Percentiles rank a stretch among this genome's conserved stretches.
Conservation (phyloP, 2,888 invertebrate species). For the Nipponacmea schrenckii region DNA sequence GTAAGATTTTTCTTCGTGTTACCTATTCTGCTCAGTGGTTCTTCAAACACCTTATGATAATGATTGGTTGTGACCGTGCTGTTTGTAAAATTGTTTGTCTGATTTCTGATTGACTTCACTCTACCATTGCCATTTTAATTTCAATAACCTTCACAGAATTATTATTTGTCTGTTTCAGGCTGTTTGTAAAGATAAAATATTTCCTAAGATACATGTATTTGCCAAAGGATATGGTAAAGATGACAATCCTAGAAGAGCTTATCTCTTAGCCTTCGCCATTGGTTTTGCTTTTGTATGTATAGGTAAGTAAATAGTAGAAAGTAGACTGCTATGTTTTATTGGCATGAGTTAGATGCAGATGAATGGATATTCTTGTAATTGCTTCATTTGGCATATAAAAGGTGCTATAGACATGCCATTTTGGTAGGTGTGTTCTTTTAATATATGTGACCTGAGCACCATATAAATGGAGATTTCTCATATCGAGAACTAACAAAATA, state of each 20-base stretch:
- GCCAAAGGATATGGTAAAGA: conserved; percentile 75
- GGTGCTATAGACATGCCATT: too few species aligned
- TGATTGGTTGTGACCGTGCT: background rate
- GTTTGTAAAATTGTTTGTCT: background rate
- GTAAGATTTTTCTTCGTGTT: conserved; percentile 42
- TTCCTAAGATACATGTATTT: conserved; percentile 89
- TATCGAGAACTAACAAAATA: too few species aligned
- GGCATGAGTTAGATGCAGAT: too few species aligned
- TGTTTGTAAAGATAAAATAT: conserved; percentile 91
- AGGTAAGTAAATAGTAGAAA: conserved; percentile 72
- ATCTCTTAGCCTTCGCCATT: conserved; percentile 89
- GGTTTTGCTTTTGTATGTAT: conserved; percentile 87
- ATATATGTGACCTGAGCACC: too few species aligned
- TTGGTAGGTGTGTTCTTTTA: too few species aligned
- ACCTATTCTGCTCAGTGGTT: too few species aligned
- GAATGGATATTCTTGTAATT: too few species aligned
- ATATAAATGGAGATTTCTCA: too few species aligned
- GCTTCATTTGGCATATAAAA: too few species aligned
- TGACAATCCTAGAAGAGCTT: conserved; percentile 82
- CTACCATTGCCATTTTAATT: too few species aligned
- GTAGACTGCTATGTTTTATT: too few species aligned
- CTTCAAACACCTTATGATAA: background rate
- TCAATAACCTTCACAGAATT: too few species aligned
- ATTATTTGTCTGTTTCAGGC: conserved; percentile 71
- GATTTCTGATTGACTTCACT: conserved; percentile 12